A percentile compares a stretch with the other conserved stretches of the same genome.
These are phyloP conservation scores for Poliocrania exsul DNA, from an alignment of 2,797 vertebrate genomes.

Conservation along the genomic window DNA sequence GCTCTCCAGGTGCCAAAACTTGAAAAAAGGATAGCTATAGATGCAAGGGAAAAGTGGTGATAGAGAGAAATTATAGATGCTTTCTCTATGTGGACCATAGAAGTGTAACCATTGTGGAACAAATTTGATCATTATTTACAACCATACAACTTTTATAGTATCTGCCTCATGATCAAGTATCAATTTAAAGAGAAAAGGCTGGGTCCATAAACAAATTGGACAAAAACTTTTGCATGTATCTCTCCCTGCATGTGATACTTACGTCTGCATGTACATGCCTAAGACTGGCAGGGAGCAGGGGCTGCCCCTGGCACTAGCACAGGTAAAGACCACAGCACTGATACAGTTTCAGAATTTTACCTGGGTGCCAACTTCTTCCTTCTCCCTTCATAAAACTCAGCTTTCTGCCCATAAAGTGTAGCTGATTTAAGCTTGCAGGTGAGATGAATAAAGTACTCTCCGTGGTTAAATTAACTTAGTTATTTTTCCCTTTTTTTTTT, in stretches of 20 bases:
- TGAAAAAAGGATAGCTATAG: not conserved
- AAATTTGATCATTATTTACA: not conserved
- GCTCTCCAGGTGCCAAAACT: not conserved
- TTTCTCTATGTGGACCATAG: not conserved
- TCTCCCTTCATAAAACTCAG: not conserved
- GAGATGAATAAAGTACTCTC: not conserved
- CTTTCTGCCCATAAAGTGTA: not conserved
- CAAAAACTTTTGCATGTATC: not conserved
- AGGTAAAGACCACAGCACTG: not conserved
- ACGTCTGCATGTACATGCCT: not conserved
- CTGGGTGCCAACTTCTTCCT: not conserved
- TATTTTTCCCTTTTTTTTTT: not conserved
- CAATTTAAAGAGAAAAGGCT: not conserved
- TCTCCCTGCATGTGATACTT: not conserved
- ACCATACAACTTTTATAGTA: not conserved
- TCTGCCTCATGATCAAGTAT: not conserved
- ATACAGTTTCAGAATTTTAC: not conserved
- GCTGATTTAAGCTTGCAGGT: not conserved
- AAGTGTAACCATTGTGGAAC: not conserved
- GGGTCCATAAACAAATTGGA: not conserved
- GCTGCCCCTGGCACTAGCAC: not conserved
- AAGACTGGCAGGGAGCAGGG: not conserved
- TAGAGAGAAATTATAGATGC: not conserved
- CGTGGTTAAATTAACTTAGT: not conserved
- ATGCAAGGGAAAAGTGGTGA: not conserved